Conservation (phyloP, 2,113 vertebrate species). For the Micronisus gabar region DNA sequence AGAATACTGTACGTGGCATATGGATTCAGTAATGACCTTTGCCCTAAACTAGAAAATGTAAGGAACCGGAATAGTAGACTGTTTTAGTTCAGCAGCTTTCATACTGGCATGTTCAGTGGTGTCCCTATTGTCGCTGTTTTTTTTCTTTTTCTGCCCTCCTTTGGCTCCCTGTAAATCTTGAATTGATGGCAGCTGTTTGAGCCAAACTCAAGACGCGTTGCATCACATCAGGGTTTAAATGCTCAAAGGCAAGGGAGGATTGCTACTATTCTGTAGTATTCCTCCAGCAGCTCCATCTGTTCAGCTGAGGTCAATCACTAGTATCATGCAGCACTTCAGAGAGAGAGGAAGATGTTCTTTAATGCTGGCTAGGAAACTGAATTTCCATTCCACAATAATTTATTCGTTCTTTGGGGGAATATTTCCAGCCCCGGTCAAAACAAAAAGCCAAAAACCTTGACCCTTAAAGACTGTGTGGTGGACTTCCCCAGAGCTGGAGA, state of each 20-base stretch:
- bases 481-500: neutral
- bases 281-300: slow-evolving; percentile 46
- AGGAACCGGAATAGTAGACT: slow-evolving; percentile 21
- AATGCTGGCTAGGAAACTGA: neutral
- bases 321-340: slow-evolving; percentile 30
- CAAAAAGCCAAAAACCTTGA: neutral
- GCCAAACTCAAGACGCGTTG: slow-evolving; percentile 45
- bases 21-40: slow-evolving; percentile 31
- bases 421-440: neutral
- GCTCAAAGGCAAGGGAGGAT: slow-evolving; percentile 52
- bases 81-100: slow-evolving; percentile 37
- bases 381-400: slow-evolving; percentile 3
- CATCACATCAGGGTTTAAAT: slow-evolving; percentile 48
- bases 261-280: slow-evolving; percentile 44
- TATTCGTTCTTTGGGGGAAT: neutral
- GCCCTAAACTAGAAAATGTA: slow-evolving; percentile 34
- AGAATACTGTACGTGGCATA: slow-evolving; percentile 5
- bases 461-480: neutral
- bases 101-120: neutral
- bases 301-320: slow-evolving; percentile 47
- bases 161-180: slow-evolving; percentile 52
- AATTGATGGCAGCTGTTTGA: slow-evolving; percentile 60
- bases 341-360: slow-evolving; percentile 8
- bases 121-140: slow-evolving; percentile 43
- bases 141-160: slow-evolving; percentile 30